Evolutionary conservation across 2,797 vertebrate genomes (phyloP).

Genomic region (Neopelma chrysocephalum): DNA sequence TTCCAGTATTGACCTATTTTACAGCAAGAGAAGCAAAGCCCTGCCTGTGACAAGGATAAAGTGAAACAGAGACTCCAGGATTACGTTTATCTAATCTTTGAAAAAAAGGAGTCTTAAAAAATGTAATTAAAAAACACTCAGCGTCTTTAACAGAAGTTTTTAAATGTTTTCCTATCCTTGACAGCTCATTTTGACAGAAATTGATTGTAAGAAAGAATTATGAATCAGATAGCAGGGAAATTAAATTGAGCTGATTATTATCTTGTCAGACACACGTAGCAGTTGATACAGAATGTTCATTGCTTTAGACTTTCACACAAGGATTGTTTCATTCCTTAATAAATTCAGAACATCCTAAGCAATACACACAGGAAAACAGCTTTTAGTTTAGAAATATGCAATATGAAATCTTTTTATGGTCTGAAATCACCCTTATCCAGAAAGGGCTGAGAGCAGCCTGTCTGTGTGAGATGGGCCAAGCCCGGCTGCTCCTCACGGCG

Average conservation of each 20-base stretch:
- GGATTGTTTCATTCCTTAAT: background rate
- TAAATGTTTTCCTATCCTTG: background rate
- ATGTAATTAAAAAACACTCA: background rate
- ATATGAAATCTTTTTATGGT: background rate
- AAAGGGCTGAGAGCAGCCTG: background rate
- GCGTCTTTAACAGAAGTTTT: background rate
- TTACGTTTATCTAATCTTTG: background rate
- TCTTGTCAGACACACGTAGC: background rate
- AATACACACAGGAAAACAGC: background rate
- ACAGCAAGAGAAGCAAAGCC: background rate
- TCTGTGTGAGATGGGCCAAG: background rate
- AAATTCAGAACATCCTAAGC: background rate
- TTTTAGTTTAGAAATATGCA: background rate
- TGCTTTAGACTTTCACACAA: background rate
- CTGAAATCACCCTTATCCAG: background rate
- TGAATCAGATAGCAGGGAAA: background rate
- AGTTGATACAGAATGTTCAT: background rate
- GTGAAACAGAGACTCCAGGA: background rate
- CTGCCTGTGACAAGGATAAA: background rate
- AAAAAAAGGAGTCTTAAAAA: background rate
- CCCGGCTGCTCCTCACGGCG: rapidly evolving
- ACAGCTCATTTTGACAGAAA: background rate
- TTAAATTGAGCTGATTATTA: background rate
- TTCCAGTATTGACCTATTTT: background rate
- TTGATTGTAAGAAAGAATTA: background rate